phyloP scores from a whole-genome alignment of 2,888 invertebrate species.

The Barypeithes pellucidus region DNA sequence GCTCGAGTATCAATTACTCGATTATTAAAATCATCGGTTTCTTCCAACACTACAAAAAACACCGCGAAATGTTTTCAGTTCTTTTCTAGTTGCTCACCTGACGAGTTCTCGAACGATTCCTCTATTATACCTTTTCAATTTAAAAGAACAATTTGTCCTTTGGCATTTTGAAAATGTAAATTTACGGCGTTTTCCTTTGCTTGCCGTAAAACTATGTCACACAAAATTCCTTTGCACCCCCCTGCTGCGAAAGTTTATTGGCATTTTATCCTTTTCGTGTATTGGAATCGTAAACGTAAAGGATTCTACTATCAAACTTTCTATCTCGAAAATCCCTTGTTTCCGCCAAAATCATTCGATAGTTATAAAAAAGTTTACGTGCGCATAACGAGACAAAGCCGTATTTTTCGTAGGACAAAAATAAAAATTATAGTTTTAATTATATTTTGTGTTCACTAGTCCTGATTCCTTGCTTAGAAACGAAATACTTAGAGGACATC shows the following conservation, averaged over 20 bases:
- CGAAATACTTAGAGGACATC: too few relatives aligned
- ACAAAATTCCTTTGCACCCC: constrained; percentile 6
- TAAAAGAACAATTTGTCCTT: not conserved
- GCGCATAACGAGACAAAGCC: not conserved
- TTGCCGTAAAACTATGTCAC: not conserved
- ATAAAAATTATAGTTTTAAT: not conserved
- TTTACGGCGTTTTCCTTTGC: not conserved
- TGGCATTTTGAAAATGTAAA: not conserved
- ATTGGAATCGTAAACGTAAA: constrained; percentile 28
- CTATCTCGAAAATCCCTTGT: constrained; percentile 7
- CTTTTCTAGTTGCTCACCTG: too few relatives aligned
- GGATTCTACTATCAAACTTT: constrained; percentile 19
- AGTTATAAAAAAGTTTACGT: constrained; percentile 11
- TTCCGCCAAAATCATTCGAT: constrained; percentile 1
- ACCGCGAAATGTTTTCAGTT: too few relatives aligned
- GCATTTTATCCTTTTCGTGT: constrained; percentile 25
- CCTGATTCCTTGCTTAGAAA: too few relatives aligned
- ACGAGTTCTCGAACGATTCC: too few relatives aligned
- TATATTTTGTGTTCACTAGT: too few relatives aligned
- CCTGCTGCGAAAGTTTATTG: not conserved
- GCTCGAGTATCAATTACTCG: too few relatives aligned
- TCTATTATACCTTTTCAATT: too few relatives aligned
- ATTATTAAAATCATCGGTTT: too few relatives aligned
- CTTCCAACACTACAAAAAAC: too few relatives aligned
- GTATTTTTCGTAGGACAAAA: not conserved